These are phyloP conservation scores for Mastacembelus armatus DNA, from an alignment of 2,797 vertebrate genomes.

Conservation along the genomic window DNA sequence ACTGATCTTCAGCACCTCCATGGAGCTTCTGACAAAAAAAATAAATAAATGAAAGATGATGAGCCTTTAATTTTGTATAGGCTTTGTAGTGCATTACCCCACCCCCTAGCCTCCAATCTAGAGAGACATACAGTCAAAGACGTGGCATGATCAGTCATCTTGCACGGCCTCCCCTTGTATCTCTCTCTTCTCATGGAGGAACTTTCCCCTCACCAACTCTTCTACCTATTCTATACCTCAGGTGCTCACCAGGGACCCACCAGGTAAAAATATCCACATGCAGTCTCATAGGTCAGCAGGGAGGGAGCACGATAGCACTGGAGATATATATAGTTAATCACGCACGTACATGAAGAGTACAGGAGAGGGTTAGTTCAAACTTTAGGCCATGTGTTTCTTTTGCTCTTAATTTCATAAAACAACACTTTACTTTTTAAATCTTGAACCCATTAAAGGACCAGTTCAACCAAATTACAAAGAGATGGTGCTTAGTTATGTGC, in stretches of 20 bases:
- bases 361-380: constrained; percentile 30
- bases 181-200: constrained; percentile 31
- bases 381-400: constrained; percentile 8
- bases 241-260: constrained; percentile 63
- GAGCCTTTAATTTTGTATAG: constrained; percentile 64
- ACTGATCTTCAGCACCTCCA: constrained; percentile 59
- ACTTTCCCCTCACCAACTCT: constrained; percentile 32
- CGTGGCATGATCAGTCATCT: constrained; percentile 65
- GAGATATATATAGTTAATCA: constrained; percentile 74
- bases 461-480: not conserved
- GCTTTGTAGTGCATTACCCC: constrained; percentile 66
- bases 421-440: too few relatives aligned
- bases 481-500: too few relatives aligned
- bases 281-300: constrained; percentile 57
- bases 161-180: constrained; percentile 26
- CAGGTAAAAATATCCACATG: constrained; percentile 67
- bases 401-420: too few relatives aligned
- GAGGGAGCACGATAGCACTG: constrained; percentile 57
- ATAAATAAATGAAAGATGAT: constrained; percentile 57
- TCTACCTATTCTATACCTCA: constrained; percentile 40
- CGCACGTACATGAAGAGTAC: constrained; percentile 51
- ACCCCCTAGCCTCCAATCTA: constrained; percentile 22
- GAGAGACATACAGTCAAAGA: constrained; percentile 67
- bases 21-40: constrained; percentile 54
- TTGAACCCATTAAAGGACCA: not conserved